Evolutionary conservation across 2,888 invertebrate genomes (phyloP), one percentile per base, ranked within the genome.

Genomic region (Mythimna loreyi): DNA sequence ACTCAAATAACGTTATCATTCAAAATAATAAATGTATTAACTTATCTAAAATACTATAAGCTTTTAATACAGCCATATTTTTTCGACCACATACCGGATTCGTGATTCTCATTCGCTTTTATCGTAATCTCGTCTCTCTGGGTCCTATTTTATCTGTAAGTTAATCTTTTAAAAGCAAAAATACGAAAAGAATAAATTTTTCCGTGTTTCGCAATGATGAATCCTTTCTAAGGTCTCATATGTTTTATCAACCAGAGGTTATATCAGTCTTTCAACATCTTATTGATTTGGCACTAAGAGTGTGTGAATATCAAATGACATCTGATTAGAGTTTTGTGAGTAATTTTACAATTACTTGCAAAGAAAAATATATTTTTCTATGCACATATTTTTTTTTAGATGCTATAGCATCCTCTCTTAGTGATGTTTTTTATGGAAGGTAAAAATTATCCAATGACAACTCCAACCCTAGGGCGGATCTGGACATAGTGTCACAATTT

Each of bases 51-150:
- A 43, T 19, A 50, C 43, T 57, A 16, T 67, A 69, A 73, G 65
- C 67, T 63, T 64, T 63, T 58, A 72, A 60, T 67, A 61, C 57
- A 60, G 16, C 63, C 50, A 62, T 70, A 57, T 73, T 68, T 83
- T 82, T 75, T 74, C 82, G 33, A 67, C 21, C 63, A 75, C 72
- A 76, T 69, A 49, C 49, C 62, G 33, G 61, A 66, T 67, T 71
- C 78, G 73, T 81, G 86, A 82, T 76, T 84, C 62, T 78, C 67
- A 61, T 60, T 49, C 30, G 21, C 21, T 52, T 67, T 68, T 79
- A 79, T 70, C 64, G 55, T 67, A 64, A 77, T 77, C 76, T 53
- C 30, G 21, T 56, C 56, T 59, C 47, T 58, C 28, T 53, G n/a
- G 43, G 43, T 59, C 16, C 21, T 33, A 33, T 45, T 63, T 69